Percentiles rank a stretch among this genome's conserved stretches.
Conservation (phyloP, 1,140 invertebrate species). For the Orius insidiosus region DNA sequence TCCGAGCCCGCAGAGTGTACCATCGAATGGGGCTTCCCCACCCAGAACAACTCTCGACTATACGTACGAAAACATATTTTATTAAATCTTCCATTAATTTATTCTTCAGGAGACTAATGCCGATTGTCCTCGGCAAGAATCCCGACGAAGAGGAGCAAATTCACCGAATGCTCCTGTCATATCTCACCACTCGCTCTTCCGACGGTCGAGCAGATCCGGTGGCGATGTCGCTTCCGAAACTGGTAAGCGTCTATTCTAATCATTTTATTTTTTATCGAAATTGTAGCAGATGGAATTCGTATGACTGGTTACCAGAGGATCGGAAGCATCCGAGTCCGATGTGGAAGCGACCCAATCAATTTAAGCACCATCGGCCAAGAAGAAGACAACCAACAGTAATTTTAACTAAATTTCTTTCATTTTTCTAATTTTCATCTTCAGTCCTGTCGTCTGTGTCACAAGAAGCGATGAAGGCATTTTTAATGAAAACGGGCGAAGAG, state of each 20-base stretch:
- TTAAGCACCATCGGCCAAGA: slow-evolving; percentile 11
- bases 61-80: neutral
- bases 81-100: too few species aligned
- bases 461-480: slow-evolving; percentile 20
- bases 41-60: neutral
- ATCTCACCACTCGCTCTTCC: slow-evolving; percentile 30
- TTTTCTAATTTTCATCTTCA: slow-evolving; percentile 11
- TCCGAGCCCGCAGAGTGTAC: slow-evolving; percentile 31
- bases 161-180: slow-evolving; percentile 14
- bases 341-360: slow-evolving; percentile 29
- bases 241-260: too few species aligned
- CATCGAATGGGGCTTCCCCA: neutral
- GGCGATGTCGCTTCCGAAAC: slow-evolving; percentile 33
- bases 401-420: neutral
- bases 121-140: neutral
- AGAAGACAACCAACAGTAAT: slow-evolving; percentile 4
- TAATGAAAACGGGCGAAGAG: slow-evolving; percentile 13
- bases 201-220: slow-evolving; percentile 27
- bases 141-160: slow-evolving; percentile 1
- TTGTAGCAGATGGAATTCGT: slow-evolving; percentile 59
- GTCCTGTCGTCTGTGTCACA: slow-evolving; percentile 17
- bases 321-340: slow-evolving; percentile 31
- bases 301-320: slow-evolving; percentile 62
- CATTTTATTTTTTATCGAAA: too few species aligned
- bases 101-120: slow-evolving; percentile 4